phyloP scores from a whole-genome alignment of 2,797 vertebrate genomes.

The Benthosema pterotum region DNA sequence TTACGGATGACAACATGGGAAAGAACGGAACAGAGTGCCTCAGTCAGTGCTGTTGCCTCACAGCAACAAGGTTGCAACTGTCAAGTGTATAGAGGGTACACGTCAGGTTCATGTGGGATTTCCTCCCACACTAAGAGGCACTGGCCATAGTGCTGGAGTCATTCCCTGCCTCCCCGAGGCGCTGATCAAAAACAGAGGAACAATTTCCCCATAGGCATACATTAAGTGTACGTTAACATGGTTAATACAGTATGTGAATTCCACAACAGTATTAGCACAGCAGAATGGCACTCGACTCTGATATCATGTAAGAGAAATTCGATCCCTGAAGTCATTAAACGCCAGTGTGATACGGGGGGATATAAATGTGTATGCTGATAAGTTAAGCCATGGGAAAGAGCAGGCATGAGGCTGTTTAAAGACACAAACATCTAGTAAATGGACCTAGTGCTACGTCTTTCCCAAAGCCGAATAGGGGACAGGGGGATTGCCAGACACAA shows the following conservation, averaged over 20 bases:
- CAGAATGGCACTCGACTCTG: not conserved
- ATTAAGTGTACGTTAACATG: too few species aligned
- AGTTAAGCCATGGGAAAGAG: constrained; percentile 8
- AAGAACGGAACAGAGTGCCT: too few species aligned
- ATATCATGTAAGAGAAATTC: not conserved
- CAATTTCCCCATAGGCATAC: too few species aligned
- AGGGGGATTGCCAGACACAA: constrained; percentile 61
- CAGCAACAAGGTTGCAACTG: too few species aligned
- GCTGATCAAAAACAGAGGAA: too few species aligned
- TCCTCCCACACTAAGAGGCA: too few species aligned
- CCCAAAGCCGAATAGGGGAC: constrained; percentile 14
- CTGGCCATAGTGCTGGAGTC: too few species aligned
- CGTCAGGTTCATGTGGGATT: too few species aligned
- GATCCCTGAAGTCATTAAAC: constrained; percentile 1
- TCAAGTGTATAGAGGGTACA: too few species aligned
- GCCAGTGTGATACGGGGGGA: constrained; percentile 7
- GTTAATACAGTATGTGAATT: constrained; percentile 9
- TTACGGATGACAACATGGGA: too few species aligned
- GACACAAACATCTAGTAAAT: constrained; percentile 9
- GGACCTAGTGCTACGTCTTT: constrained; percentile 14
- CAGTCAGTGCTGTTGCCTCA: too few species aligned
- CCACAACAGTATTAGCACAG: not conserved
- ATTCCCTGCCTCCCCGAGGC: too few species aligned
- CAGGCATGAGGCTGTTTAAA: constrained; percentile 13
- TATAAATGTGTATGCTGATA: constrained; percentile 40